Conservation (phyloP, 1,140 invertebrate genomes). For the Acromyrmex heyeri region DNA sequence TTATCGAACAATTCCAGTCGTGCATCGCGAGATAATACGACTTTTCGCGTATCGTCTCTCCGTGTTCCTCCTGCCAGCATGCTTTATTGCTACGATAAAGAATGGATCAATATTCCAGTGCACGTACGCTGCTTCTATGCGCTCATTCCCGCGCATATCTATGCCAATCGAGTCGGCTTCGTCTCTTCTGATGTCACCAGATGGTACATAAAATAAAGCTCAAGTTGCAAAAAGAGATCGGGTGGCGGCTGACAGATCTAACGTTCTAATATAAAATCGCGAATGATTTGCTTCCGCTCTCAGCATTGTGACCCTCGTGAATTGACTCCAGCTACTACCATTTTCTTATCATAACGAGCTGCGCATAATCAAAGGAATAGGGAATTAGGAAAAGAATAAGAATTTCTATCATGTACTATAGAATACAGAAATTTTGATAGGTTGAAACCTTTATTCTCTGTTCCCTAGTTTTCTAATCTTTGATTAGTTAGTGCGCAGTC, state of each 20-base stretch:
- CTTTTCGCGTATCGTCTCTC: slow-evolving; percentile 53
- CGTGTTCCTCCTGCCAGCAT: slow-evolving; percentile 14
- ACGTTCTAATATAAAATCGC: not conserved
- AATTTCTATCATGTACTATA: too few relatives aligned
- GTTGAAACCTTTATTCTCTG: too few relatives aligned
- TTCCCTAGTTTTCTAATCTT: too few relatives aligned
- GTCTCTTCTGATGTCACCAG: slow-evolving; percentile 49
- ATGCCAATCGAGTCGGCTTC: slow-evolving; percentile 25
- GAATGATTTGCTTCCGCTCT: not conserved
- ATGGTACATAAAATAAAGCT: slow-evolving; percentile 45
- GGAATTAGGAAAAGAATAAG: too few relatives aligned
- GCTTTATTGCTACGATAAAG: slow-evolving; percentile 68
- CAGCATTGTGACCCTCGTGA: not conserved
- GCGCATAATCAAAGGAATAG: too few relatives aligned
- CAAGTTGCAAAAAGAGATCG: slow-evolving; percentile 24
- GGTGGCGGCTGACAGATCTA: not conserved
- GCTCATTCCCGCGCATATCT: slow-evolving; percentile 66
- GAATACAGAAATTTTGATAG: too few relatives aligned
- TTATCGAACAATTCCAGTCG: slow-evolving; percentile 25
- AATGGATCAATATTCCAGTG: slow-evolving; percentile 66
- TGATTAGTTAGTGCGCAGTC: too few relatives aligned
- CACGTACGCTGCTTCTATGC: slow-evolving; percentile 43
- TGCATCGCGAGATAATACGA: slow-evolving; percentile 46
- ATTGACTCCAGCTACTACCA: not conserved
- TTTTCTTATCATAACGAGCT: too few relatives aligned